These are phyloP conservation scores for Patella caerulea DNA, from an alignment of 2,888 invertebrate genomes.

Conservation along the genomic window DNA sequence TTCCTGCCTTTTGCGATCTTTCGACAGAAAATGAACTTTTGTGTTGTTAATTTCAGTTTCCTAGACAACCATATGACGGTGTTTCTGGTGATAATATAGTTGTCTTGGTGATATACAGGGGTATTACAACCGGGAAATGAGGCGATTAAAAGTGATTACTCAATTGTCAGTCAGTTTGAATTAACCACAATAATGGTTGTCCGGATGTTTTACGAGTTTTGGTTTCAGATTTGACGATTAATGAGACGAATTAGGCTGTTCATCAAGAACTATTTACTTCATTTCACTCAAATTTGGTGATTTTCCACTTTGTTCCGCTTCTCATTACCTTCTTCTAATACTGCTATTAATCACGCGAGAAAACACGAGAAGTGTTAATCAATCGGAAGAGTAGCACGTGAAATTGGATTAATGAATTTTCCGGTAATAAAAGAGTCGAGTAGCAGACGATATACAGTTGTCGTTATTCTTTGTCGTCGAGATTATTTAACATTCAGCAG, in stretches of 20 bases:
- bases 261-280: conserved; percentile 6
- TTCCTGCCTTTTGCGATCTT: neutral
- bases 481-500: too few species aligned
- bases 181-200: neutral
- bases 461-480: too few species aligned
- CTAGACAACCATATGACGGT: neutral
- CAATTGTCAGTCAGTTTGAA: conserved; percentile 2
- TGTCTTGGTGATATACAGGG: neutral
- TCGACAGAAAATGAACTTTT: neutral
- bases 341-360: conserved; percentile 7
- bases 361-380: conserved; percentile 5
- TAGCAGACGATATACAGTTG: neutral
- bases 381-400: neutral
- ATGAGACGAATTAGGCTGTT: neutral
- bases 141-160: conserved; percentile 1
- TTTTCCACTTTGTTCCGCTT: neutral
- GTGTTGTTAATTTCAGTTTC: neutral
- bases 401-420: conserved; percentile 12
- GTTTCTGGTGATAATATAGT: neutral
- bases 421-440: conserved; percentile 4
- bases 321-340: neutral
- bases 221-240: too few species aligned
- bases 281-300: neutral
- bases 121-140: conserved; percentile 5
- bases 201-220: too few species aligned